These are phyloP conservation scores for Anas capensis DNA, from an alignment of 2,797 vertebrate genomes.

Conservation along the genomic window DNA sequence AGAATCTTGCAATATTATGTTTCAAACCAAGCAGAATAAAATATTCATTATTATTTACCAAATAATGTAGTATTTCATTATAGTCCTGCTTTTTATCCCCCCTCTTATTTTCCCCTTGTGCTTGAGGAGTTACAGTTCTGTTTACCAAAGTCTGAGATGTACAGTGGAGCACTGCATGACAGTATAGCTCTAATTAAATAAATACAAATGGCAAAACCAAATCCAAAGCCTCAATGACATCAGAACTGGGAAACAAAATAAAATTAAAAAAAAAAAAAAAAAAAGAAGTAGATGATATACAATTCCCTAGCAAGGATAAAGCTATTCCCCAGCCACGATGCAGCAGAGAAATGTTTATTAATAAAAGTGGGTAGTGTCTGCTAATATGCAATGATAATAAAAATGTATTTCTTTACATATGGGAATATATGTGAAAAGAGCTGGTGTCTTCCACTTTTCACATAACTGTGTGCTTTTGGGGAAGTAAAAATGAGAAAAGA, in stretches of 20 bases:
- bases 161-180: not conserved
- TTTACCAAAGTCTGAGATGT: not conserved
- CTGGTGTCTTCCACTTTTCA: not conserved
- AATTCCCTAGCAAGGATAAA: not conserved
- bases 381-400: not conserved
- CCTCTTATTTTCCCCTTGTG: not conserved
- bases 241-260: not conserved
- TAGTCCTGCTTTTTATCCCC: not conserved
- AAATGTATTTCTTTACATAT: not conserved
- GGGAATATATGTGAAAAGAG: not conserved
- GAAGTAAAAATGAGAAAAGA: not conserved
- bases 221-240: not conserved
- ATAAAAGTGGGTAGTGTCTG: not conserved
- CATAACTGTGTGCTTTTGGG: not conserved
- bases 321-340: not conserved
- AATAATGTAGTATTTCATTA: not conserved
- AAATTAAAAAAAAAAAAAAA: not conserved
- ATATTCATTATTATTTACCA: slow-evolving; percentile 39
- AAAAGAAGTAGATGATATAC: not conserved
- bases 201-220: not conserved
- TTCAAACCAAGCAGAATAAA: slow-evolving; percentile 25
- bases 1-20: not conserved
- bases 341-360: not conserved
- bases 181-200: slow-evolving; percentile 16
- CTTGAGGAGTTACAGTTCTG: not conserved